Conservation (phyloP, 1,140 invertebrate species). For the Rhyacophila brunnea region DNA sequence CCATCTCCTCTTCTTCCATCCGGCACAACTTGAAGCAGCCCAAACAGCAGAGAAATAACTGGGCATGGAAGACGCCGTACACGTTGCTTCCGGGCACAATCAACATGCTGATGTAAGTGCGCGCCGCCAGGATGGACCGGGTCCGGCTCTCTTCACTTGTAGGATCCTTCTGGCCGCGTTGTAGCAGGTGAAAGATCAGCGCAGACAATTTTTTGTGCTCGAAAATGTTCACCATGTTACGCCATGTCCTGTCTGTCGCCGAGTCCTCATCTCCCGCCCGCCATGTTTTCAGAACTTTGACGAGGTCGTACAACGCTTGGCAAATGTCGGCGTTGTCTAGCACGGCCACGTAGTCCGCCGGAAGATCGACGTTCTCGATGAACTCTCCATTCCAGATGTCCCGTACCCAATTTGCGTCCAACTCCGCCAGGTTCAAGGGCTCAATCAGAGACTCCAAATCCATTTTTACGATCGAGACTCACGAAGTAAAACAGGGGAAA, state of each 20-base stretch:
- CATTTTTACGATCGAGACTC: no score
- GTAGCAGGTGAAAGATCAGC: conserved; percentile 20
- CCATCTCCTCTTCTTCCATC: conserved; percentile 6
- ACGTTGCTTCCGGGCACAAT: conserved; percentile 24
- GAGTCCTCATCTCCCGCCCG: not conserved
- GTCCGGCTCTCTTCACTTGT: conserved; percentile 2
- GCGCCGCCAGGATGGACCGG: conserved; percentile 13
- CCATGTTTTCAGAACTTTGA: conserved; percentile 9
- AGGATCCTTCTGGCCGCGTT: conserved; percentile 18
- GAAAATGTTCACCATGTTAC: conserved; percentile 5
- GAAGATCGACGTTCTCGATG: conserved; percentile 20
- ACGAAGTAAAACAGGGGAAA: no score
- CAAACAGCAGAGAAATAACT: conserved; percentile 24
- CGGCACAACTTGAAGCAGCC: conserved; percentile 20
- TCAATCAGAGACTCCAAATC: conserved; percentile 1
- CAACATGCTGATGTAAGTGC: conserved; percentile 22
- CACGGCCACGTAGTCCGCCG: conserved; percentile 11
- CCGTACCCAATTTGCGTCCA: conserved; percentile 21
- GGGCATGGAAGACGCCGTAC: conserved; percentile 23
- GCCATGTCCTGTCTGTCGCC: conserved; percentile 17
- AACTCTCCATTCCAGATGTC: conserved; percentile 28
- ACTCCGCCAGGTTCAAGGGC: conserved; percentile 4
- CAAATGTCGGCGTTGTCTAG: conserved; percentile 6
- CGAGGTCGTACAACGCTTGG: conserved; percentile 1
- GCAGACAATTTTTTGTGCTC: conserved; percentile 21